Conservation (phyloP, 2,797 vertebrate genomes). For the Tapera naevia region DNA sequence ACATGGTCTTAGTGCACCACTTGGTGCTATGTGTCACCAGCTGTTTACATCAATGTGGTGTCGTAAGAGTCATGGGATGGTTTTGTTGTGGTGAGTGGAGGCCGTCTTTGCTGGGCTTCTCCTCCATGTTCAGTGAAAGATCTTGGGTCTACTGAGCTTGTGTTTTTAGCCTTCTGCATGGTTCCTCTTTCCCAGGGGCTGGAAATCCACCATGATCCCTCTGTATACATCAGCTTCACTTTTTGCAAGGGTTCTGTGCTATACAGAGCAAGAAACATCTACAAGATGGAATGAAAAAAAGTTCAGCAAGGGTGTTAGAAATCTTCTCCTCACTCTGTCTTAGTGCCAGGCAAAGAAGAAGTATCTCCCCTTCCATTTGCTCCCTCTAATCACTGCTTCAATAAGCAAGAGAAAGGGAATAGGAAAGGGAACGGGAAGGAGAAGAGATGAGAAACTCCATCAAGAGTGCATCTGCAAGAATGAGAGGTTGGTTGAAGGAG, state of each 20-base stretch:
- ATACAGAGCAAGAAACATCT: background rate
- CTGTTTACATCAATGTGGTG: background rate
- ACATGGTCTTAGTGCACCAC: accelerated
- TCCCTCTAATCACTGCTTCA: background rate
- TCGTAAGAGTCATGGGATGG: background rate
- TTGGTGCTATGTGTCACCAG: background rate
- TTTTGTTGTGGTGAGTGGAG: background rate
- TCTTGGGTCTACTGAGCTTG: background rate
- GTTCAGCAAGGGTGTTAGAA: background rate
- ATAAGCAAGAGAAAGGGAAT: background rate
- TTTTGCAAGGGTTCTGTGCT: background rate
- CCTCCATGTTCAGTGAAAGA: background rate
- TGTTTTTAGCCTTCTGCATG: background rate
- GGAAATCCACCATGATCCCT: background rate
- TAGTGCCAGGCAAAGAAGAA: background rate
- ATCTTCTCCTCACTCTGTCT: background rate
- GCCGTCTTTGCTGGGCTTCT: background rate
- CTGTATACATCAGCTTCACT: background rate
- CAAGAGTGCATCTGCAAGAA: background rate
- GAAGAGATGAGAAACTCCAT: background rate
- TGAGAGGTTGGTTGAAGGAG: background rate
- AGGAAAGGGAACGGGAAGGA: background rate
- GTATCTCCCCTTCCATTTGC: background rate
- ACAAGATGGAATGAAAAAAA: background rate
- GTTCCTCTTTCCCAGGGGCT: background rate